Evolutionary conservation across 2,888 invertebrate species (phyloP).

Genomic region (Nomada ruficornis): DNA sequence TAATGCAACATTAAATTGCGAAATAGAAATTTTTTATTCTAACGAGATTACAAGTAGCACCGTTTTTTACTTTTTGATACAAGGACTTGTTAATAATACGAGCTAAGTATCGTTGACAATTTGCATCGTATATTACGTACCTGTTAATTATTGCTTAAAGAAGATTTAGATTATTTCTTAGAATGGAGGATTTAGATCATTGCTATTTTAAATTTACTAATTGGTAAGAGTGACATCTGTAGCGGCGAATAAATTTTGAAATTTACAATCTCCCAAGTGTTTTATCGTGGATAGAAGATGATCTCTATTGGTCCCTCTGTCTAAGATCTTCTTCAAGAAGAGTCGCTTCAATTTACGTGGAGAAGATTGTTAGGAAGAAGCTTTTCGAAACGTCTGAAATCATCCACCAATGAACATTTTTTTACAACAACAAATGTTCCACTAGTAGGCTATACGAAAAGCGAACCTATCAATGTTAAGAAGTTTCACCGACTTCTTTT

Average conservation of each 20-base stretch:
- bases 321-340: not conserved
- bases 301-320: not conserved
- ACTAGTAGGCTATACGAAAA: slow-evolving; percentile 2
- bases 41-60: not conserved
- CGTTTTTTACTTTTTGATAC: slow-evolving; percentile 27
- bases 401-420: not conserved
- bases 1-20: not conserved
- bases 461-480: not conserved
- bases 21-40: not conserved
- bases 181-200: too few relatives aligned
- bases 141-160: too few relatives aligned
- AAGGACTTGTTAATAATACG: not conserved
- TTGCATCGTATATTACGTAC: not conserved
- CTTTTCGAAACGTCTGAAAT: not conserved
- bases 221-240: too few relatives aligned
- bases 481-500: slow-evolving; percentile 9
- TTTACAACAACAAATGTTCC: not conserved
- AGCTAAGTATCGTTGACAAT: not conserved
- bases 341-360: not conserved
- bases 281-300: not conserved
- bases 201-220: too few relatives aligned
- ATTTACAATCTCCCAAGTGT: too few relatives aligned
- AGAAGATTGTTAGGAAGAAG: not conserved
- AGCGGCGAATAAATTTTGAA: too few relatives aligned
- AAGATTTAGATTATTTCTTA: too few relatives aligned